A percentile compares a stretch with the other conserved stretches of the same genome.
phyloP scores from a whole-genome alignment of 1,140 invertebrate genomes.

The Heliconius nattereri region DNA sequence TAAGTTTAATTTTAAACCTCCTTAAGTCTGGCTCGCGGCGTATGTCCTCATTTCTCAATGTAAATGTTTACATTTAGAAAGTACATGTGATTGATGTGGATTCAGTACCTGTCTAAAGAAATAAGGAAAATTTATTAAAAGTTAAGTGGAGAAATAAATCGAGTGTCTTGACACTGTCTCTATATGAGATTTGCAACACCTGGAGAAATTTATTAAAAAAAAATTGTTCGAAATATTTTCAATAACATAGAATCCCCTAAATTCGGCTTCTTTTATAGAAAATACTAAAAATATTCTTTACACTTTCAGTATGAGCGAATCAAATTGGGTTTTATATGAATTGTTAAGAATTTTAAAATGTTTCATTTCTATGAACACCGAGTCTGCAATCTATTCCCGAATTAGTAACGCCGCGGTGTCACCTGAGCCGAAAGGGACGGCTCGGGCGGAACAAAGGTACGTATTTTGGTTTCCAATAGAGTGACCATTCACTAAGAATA shows the following conservation, averaged over 20 bases:
- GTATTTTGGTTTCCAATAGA: slow-evolving; percentile 68
- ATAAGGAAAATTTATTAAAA: background rate
- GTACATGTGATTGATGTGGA: background rate
- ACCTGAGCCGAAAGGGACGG: slow-evolving; percentile 73
- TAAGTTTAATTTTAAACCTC: too few relatives aligned
- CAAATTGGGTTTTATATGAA: slow-evolving; percentile 51
- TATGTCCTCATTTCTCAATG: too few relatives aligned
- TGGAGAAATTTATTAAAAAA: too few relatives aligned
- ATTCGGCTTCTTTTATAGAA: slow-evolving; percentile 1
- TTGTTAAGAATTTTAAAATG: slow-evolving; percentile 42
- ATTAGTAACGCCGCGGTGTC: slow-evolving; percentile 74
- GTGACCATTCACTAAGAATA: slow-evolving; percentile 65
- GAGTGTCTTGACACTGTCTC: background rate
- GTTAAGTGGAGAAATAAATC: background rate
- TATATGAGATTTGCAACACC: background rate
- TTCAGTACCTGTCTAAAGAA: background rate
- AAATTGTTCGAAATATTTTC: background rate
- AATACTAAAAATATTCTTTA: slow-evolving; percentile 21
- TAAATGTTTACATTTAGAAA: background rate
- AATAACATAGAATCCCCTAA: background rate
- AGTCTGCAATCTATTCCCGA: slow-evolving; percentile 51
- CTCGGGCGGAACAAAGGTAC: slow-evolving; percentile 62
- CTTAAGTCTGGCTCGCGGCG: too few relatives aligned
- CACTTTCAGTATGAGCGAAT: slow-evolving; percentile 44
- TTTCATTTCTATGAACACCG: slow-evolving; percentile 25